Evolutionary conservation across 2,888 invertebrate genomes (phyloP).

Genomic region (Troides oblongomaculatus): DNA sequence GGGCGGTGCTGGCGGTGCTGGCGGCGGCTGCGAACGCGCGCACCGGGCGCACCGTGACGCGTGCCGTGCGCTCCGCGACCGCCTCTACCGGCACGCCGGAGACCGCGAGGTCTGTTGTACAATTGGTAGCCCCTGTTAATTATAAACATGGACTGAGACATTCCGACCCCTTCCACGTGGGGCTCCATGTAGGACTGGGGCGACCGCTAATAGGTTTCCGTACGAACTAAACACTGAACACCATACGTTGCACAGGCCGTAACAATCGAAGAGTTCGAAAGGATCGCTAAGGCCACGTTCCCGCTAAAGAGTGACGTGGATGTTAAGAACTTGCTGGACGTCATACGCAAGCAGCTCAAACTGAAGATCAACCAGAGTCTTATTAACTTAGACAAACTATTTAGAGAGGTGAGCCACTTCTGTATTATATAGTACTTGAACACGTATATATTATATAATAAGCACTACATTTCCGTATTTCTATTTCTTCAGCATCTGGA

Average conservation of each 20-base stretch:
- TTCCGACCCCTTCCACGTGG: too few species aligned
- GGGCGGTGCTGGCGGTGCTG: slow-evolving; percentile 39
- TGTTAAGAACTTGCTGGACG: slow-evolving; percentile 66
- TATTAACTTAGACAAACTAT: slow-evolving; percentile 67
- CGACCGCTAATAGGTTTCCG: too few species aligned
- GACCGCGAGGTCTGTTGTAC: slow-evolving; percentile 50
- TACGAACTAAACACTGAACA: not conserved
- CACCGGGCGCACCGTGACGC: slow-evolving; percentile 63
- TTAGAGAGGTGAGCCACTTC: slow-evolving; percentile 59
- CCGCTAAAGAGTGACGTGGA: slow-evolving; percentile 75
- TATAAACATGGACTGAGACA: too few species aligned
- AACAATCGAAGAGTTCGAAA: slow-evolving; percentile 69
- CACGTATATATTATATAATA: too few species aligned
- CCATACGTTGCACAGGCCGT: slow-evolving; percentile 49
- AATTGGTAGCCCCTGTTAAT: too few species aligned
- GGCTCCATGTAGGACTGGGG: too few species aligned
- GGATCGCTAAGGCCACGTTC: slow-evolving; percentile 58
- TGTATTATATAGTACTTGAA: not conserved
- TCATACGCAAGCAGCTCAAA: slow-evolving; percentile 69
- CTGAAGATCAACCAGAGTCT: slow-evolving; percentile 60
- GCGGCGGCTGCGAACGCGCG: slow-evolving; percentile 56
- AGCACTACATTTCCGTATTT: not conserved
- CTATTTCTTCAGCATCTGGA: not conserved
- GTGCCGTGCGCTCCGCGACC: slow-evolving; percentile 56
- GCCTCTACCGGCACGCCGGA: slow-evolving; percentile 48